Base-by-base conservation (phyloP, 2,888 invertebrate species). In the Ennomos fuscantarius region DNA sequence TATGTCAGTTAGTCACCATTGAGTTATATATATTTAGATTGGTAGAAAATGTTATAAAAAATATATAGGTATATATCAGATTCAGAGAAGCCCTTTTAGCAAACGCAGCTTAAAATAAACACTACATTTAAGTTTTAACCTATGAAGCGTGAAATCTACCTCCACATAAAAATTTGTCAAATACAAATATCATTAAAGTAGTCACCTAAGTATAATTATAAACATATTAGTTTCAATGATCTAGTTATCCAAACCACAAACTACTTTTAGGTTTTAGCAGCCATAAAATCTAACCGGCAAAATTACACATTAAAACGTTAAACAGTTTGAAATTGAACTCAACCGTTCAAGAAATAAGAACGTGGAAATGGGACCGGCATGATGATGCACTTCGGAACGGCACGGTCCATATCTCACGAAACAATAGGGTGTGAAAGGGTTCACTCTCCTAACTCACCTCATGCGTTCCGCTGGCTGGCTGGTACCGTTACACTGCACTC, bases 401-500 rank as follows among this genome's bases (percentile, higher is more conserved):
- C 9, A 32, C 60, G 63, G 50, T 50, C 60, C 63, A 63, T 65
- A 67, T 65, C 65, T 60, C 62, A 65, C 57, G 53, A 60, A 55
- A 68, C 68, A 68, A 68, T 68, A 49, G 62, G 48, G 44, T 49
- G 39, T 42, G 24, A 56, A 51, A 48, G 40, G 49, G 44, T 48
- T 9, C 11, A 41, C n/a, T 39, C 35, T n/a, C n/a, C 37, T 13
- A 12, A 61, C 65, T 70, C 33, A 70, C 68, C 63, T 62, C 45
- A 43, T 13, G 40, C 36, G 57, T 48, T 66, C 58, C 66, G 68
- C 66, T 68, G 62, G 66, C 62, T 59, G 60, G 41, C 51, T 55
- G 44, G 46, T 64, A 68, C 73, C 70, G 73, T 76, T 76, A 63
- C 71, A 72, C 73, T 66, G 59, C 74, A 70, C 69, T 70, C 72